Conservation (phyloP, 2,797 vertebrate species). For the Rallus crepitans region DNA sequence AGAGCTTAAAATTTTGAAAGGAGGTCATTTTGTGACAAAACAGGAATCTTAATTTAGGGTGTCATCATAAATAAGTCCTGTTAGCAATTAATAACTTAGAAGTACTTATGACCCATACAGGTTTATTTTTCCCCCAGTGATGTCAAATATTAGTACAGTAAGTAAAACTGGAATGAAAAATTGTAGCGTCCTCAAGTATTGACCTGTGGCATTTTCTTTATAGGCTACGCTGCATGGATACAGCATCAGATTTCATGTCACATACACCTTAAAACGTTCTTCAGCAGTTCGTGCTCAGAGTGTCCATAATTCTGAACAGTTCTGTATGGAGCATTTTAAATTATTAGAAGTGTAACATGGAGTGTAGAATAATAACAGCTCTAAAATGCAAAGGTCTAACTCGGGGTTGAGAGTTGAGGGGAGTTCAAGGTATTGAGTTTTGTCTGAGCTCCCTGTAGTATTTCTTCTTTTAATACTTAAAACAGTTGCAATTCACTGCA, state of each 20-base stretch:
- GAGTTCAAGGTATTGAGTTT: conserved; percentile 37
- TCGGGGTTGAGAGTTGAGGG: conserved; percentile 14
- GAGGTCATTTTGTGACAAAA: not conserved
- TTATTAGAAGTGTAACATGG: not conserved
- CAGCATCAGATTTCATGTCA: conserved; percentile 30
- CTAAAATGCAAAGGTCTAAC: conserved; percentile 25
- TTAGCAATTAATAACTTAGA: not conserved
- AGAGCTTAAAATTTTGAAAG: not conserved
- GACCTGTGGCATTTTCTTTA: not conserved
- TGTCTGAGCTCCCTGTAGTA: conserved; percentile 13
- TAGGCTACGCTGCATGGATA: not conserved
- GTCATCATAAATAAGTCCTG: not conserved
- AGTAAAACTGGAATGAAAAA: not conserved
- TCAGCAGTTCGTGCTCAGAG: not conserved
- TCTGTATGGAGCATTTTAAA: conserved; percentile 25
- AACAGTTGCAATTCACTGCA: conserved; percentile 43
- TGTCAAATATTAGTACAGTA: not conserved
- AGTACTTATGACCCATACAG: not conserved
- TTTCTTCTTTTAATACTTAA: conserved; percentile 40
- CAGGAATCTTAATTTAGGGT: not conserved
- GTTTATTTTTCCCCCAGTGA: not conserved
- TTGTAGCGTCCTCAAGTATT: not conserved
- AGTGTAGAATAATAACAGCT: conserved; percentile 32
- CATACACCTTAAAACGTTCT: conserved; percentile 6
- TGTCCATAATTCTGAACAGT: conserved; percentile 19